phyloP scores from a whole-genome alignment of 1,140 invertebrate species.

The Trichoplusia ni region DNA sequence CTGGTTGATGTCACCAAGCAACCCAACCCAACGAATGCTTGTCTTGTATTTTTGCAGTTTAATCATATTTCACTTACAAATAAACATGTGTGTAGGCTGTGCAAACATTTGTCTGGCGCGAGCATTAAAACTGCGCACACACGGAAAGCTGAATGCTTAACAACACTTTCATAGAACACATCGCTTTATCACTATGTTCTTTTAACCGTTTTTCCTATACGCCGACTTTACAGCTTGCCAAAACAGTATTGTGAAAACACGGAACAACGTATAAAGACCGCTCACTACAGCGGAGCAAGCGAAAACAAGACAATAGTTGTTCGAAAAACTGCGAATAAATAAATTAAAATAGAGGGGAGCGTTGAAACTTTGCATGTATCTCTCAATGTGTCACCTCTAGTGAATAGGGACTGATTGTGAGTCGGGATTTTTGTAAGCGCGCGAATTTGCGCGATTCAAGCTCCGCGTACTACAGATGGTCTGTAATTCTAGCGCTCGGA shows the following conservation, averaged over 20 bases:
- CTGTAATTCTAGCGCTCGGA: slow-evolving; percentile 21
- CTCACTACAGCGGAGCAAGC: neutral
- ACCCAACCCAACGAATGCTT: too few species aligned
- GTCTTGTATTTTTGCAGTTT: too few species aligned
- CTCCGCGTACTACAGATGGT: slow-evolving; percentile 8
- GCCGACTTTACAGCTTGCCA: neutral
- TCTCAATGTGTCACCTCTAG: slow-evolving; percentile 24
- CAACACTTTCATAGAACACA: too few species aligned
- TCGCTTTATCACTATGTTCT: too few species aligned
- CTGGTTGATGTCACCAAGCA: too few species aligned
- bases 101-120: too few species aligned
- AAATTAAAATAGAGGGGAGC: slow-evolving; percentile 22
- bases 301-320: slow-evolving; percentile 25
- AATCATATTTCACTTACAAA: too few species aligned
- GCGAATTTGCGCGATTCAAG: slow-evolving; percentile 36
- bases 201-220: too few species aligned
- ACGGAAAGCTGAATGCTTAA: too few species aligned
- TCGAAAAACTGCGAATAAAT: slow-evolving; percentile 25
- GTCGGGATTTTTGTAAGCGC: slow-evolving; percentile 35
- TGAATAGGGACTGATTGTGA: slow-evolving; percentile 42
- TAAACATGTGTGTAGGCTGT: too few species aligned
- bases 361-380: slow-evolving; percentile 17
- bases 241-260: slow-evolving; percentile 1
- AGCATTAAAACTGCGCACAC: too few species aligned
- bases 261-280: neutral